Evolutionary conservation across 35 echinoderm and acorn worm species (phyloP).

Genomic region (Heliocidaris erythrogramma): DNA sequence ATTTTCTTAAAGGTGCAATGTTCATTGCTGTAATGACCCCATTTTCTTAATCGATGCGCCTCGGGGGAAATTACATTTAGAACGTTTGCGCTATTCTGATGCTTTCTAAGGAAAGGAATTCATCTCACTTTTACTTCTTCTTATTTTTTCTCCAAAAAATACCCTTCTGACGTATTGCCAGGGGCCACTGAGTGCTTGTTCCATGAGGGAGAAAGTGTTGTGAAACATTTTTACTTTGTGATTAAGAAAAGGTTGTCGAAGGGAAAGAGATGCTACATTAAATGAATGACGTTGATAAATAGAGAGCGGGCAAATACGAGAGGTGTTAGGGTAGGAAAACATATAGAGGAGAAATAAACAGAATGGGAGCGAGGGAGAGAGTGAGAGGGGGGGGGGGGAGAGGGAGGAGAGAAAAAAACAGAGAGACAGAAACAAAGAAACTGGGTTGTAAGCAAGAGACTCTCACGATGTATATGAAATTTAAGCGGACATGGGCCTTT

Average conservation of each 20-base stretch:
- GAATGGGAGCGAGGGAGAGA: no score
- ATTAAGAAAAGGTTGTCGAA: not conserved
- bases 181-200: not conserved
- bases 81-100: not conserved
- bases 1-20: not conserved
- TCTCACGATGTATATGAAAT: no score
- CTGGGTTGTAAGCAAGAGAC: no score
- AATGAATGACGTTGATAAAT: not conserved
- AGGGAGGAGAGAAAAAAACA: no score
- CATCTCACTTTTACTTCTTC: not conserved
- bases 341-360: no score
- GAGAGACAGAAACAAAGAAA: no score
- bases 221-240: not conserved
- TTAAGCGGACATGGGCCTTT: no score
- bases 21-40: conserved; percentile 3
- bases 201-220: not conserved
- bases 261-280: not conserved
- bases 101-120: not conserved
- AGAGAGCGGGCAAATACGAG: not conserved
- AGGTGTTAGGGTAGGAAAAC: not conserved
- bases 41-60: conserved; percentile 4
- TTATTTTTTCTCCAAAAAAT: not conserved
- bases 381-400: no score
- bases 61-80: not conserved
- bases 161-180: not conserved